Conservation (phyloP, 1,140 invertebrate genomes). For the Drosophila kurseongensis region DNA sequence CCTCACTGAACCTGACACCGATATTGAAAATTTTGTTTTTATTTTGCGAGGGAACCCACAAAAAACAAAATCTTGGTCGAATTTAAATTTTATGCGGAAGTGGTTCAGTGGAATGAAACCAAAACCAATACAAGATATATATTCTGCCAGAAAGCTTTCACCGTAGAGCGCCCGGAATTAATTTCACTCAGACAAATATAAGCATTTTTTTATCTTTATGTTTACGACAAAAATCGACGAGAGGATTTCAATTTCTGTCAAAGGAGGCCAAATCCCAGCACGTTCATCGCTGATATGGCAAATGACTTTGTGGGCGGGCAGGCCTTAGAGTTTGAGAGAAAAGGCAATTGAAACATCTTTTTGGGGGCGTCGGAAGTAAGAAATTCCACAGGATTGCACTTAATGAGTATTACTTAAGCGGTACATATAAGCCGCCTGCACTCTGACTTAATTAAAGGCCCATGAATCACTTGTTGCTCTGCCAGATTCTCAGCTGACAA, state of each 20-base stretch:
- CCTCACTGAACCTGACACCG: slow-evolving; percentile 40
- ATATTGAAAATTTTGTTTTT: slow-evolving; percentile 44
- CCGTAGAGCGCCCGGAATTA: slow-evolving; percentile 66
- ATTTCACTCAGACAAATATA: slow-evolving; percentile 68
- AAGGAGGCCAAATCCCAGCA: slow-evolving; percentile 54
- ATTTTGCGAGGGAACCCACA: slow-evolving; percentile 11
- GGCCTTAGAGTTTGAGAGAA: slow-evolving; percentile 8
- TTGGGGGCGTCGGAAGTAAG: slow-evolving; percentile 7
- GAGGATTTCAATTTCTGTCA: slow-evolving; percentile 72
- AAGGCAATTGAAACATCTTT: slow-evolving; percentile 32
- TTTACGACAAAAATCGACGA: slow-evolving; percentile 64
- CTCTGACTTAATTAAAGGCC: slow-evolving; percentile 62
- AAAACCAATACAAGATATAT: slow-evolving; percentile 39
- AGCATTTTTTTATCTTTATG: slow-evolving; percentile 70
- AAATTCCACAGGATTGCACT: slow-evolving; percentile 14
- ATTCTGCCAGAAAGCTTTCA: slow-evolving; percentile 61
- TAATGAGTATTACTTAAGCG: slow-evolving; percentile 41
- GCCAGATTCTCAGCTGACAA: slow-evolving; percentile 36
- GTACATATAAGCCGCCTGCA: slow-evolving; percentile 26
- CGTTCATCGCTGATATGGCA: slow-evolving; percentile 72
- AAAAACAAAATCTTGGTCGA: slow-evolving; percentile 42
- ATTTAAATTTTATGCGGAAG: slow-evolving; percentile 72
- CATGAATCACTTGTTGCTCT: slow-evolving; percentile 76
- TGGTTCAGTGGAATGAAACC: slow-evolving; percentile 55
- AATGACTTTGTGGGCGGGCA: slow-evolving; percentile 36